These are phyloP conservation scores for Scelioninae gen. 1 DNA, from an alignment of 2,888 invertebrate species.

Conservation along the genomic window DNA sequence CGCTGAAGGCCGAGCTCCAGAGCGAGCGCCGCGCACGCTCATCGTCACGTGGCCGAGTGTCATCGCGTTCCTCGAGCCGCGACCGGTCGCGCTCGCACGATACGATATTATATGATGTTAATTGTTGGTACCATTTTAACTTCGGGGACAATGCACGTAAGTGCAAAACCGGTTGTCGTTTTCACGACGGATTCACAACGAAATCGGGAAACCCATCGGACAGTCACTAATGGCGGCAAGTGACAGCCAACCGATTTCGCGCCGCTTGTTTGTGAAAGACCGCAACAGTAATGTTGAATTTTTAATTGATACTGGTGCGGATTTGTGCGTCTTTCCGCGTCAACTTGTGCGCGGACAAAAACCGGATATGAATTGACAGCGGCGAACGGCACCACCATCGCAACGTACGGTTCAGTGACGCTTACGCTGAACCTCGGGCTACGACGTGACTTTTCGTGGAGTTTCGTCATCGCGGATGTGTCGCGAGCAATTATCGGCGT, in stretches of 20 bases:
- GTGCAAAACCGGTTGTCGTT: background rate
- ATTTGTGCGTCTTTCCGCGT: slow-evolving; percentile 3
- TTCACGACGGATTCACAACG: background rate
- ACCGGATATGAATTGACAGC: slow-evolving; percentile 38
- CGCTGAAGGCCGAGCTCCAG: background rate
- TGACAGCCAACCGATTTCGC: background rate
- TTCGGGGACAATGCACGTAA: background rate
- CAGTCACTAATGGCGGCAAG: slow-evolving; percentile 14
- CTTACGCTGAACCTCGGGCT: background rate
- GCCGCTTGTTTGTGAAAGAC: slow-evolving; percentile 14
- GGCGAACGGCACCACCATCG: slow-evolving; percentile 18
- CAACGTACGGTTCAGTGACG: background rate
- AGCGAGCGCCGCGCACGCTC: slow-evolving; percentile 4
- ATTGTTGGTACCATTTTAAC: slow-evolving; percentile 24
- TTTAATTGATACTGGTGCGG: slow-evolving; percentile 1
- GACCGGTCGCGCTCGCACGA: background rate
- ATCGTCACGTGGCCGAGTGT: background rate
- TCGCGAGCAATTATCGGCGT: slow-evolving; percentile 6
- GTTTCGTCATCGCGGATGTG: slow-evolving; percentile 13
- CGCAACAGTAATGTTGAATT: background rate
- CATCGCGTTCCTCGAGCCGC: background rate
- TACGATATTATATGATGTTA: background rate
- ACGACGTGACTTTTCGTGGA: slow-evolving; percentile 17
- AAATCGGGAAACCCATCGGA: slow-evolving; percentile 2
- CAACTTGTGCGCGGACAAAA: slow-evolving; percentile 43